Evolutionary conservation across 2,888 invertebrate species (phyloP).

Genomic region (Pherbina coryleti): DNA sequence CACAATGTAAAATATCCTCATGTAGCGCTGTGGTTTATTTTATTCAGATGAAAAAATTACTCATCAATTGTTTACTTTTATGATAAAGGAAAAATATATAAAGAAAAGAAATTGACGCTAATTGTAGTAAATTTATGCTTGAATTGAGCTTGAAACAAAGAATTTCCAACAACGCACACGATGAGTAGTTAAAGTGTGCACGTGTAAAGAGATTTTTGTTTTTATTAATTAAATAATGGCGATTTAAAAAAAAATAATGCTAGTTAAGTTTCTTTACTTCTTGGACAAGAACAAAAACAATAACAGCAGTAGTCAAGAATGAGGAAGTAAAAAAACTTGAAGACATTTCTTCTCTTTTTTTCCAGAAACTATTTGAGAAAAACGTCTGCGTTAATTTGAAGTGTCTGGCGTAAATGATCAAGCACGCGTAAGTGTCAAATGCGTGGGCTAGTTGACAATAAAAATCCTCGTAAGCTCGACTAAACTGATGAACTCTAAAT

Average conservation of each 20-base stretch:
- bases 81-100: too few species aligned
- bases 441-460: slow-evolving; percentile 2
- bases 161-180: background rate
- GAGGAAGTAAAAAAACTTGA: background rate
- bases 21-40: too few species aligned
- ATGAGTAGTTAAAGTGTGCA: background rate
- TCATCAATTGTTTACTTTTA: too few species aligned
- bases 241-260: background rate
- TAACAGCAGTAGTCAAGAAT: background rate
- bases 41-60: too few species aligned
- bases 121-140: too few species aligned
- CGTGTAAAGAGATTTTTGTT: too few species aligned
- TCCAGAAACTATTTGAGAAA: background rate
- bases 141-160: background rate
- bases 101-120: too few species aligned
- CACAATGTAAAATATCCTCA: too few species aligned
- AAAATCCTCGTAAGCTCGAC: too few species aligned
- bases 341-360: background rate
- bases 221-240: background rate
- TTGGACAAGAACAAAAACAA: too few species aligned
- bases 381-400: slow-evolving; percentile 2
- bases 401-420: slow-evolving; percentile 1
- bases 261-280: background rate
- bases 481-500: too few species aligned
- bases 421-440: background rate